phyloP scores from a whole-genome alignment of 2,113 vertebrate species.

The Chloroceryle aenea region DNA sequence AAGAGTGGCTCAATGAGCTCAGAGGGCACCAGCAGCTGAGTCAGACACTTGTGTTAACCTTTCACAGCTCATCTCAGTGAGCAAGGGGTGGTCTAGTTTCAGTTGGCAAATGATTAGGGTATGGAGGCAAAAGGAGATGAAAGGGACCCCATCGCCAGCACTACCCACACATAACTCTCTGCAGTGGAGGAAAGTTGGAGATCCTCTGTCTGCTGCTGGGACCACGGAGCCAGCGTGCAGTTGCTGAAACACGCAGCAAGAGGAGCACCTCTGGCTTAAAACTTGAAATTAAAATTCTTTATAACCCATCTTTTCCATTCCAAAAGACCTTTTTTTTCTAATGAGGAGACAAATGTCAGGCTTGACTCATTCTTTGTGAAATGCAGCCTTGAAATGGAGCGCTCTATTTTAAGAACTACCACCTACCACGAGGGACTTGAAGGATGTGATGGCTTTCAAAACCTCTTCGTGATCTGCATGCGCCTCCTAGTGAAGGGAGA shows the following conservation, averaged over 20 bases:
- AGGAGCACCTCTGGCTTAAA: background rate
- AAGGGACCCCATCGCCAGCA: constrained; percentile 16
- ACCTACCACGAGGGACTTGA: constrained; percentile 93
- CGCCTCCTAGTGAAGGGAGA: constrained; percentile 85
- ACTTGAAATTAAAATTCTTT: background rate
- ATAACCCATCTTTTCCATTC: constrained; percentile 67
- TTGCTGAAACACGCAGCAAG: background rate
- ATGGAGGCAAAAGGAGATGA: constrained; percentile 28
- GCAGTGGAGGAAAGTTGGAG: constrained; percentile 5
- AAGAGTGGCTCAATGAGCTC: background rate
- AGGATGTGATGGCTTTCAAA: constrained; percentile 86
- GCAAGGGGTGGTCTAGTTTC: background rate
- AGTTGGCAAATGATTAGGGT: constrained; percentile 2
- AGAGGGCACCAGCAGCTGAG: background rate
- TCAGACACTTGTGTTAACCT: background rate
- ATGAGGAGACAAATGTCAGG: constrained; percentile 54
- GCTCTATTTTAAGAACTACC: constrained; percentile 57
- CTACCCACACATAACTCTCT: constrained; percentile 39
- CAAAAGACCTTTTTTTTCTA: constrained; percentile 42
- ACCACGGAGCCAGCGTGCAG: background rate
- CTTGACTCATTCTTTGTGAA: constrained; percentile 52
- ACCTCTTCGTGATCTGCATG: constrained; percentile 94
- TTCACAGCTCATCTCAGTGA: background rate
- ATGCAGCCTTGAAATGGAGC: constrained; percentile 45
- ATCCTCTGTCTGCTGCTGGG: background rate